These are phyloP conservation scores for Hydrotaea cyrtoneurina DNA, from an alignment of 2,888 invertebrate species.

Conservation along the genomic window DNA sequence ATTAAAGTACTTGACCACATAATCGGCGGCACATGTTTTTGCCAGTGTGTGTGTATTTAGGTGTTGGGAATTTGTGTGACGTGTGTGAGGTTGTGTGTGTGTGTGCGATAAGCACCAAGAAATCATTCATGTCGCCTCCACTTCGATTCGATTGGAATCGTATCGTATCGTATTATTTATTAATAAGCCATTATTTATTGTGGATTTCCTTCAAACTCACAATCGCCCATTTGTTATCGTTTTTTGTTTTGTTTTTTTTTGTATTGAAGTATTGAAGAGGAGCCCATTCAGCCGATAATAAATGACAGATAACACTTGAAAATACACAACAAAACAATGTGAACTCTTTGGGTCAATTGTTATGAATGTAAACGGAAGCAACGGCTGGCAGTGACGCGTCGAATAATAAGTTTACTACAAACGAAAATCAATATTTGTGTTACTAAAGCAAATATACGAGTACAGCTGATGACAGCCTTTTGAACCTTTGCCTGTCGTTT, in stretches of 20 bases:
- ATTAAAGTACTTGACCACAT: background rate
- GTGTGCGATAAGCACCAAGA: background rate
- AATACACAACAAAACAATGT: background rate
- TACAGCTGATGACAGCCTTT: no score
- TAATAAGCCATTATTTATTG: slow-evolving; percentile 7
- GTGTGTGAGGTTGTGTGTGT: background rate
- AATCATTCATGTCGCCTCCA: background rate
- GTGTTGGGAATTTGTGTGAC: background rate
- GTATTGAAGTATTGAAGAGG: slow-evolving; percentile 28
- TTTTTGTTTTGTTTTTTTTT: background rate
- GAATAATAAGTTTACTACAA: no score
- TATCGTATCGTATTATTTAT: no score
- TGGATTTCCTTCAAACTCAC: slow-evolving; percentile 18
- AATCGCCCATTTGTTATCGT: background rate
- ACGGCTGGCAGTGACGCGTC: background rate
- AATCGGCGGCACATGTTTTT: background rate
- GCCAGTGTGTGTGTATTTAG: background rate
- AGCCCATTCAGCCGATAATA: slow-evolving; percentile 8
- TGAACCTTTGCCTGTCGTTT: no score
- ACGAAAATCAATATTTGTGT: no score
- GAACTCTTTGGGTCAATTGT: slow-evolving; percentile 18
- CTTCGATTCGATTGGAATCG: background rate
- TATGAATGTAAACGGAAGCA: slow-evolving; percentile 27
- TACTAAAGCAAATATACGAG: no score
- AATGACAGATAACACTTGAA: slow-evolving; percentile 33